A percentile compares a stretch with the other conserved stretches of the same genome.
Conservation (phyloP, 92 coral and sea anemone genomes). For the Parazoanthus atlanticus region DNA sequence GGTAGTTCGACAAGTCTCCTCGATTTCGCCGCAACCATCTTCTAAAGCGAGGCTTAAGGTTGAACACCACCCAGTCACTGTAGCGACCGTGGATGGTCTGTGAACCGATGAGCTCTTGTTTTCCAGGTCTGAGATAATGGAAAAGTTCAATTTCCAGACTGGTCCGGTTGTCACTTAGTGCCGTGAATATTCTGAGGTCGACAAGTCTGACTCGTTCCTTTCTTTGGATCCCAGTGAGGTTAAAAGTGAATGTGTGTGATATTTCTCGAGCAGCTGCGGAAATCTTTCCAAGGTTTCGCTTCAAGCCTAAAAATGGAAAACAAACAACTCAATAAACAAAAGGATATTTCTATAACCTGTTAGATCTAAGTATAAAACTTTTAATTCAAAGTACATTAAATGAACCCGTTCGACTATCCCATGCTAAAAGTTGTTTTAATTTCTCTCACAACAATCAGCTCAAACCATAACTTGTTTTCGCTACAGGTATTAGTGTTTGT, state of each 20-base stretch:
- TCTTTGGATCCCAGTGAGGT: constrained; percentile 31
- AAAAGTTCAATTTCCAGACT: constrained; percentile 36
- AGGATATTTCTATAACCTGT: background rate
- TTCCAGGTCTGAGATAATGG: constrained; percentile 10
- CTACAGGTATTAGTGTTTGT: too few species aligned
- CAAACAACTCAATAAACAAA: background rate
- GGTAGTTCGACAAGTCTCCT: constrained; percentile 23
- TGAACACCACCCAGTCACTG: constrained; percentile 35
- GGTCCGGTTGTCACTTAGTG: constrained; percentile 9
- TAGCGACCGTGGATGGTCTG: constrained; percentile 24
- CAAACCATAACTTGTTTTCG: too few species aligned
- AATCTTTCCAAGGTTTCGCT: background rate
- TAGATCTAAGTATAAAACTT: background rate
- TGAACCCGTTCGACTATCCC: too few species aligned
- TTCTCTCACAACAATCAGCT: too few species aligned
- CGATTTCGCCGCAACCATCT: constrained; percentile 29
- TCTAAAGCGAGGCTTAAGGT: constrained; percentile 30
- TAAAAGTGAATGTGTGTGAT: constrained; percentile 11
- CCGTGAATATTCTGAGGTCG: constrained; percentile 24
- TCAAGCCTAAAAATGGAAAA: constrained; percentile 19
- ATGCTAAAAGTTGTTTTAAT: too few species aligned
- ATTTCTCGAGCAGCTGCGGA: constrained; percentile 18
- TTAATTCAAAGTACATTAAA: too few species aligned
- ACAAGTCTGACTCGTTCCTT: constrained; percentile 35
- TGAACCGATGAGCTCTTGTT: constrained; percentile 21